phyloP scores from a whole-genome alignment of 2,113 vertebrate species.

The Salminus brasiliensis region DNA sequence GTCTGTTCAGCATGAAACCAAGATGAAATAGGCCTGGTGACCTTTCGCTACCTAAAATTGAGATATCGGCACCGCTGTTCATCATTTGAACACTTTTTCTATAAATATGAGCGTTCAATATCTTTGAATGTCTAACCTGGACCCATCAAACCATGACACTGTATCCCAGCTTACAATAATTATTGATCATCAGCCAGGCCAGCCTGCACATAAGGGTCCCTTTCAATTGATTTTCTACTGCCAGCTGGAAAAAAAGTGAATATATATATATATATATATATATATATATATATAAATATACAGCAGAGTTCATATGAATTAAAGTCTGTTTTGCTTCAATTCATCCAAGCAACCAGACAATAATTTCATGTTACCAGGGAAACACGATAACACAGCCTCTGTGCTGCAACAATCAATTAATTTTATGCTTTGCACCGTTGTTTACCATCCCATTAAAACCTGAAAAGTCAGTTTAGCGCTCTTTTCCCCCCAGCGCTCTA shows the following conservation, averaged over 20 bases:
- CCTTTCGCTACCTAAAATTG: slow-evolving; percentile 28
- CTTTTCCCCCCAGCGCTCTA: slow-evolving; percentile 41
- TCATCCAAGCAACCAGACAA: slow-evolving; percentile 86
- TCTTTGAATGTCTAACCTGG: slow-evolving; percentile 62
- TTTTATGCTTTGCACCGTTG: slow-evolving; percentile 78
- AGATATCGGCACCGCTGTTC: slow-evolving; percentile 41
- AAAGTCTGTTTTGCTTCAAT: slow-evolving; percentile 87
- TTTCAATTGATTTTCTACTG: slow-evolving; percentile 79
- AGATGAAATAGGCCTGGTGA: slow-evolving; percentile 23
- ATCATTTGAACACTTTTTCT: slow-evolving; percentile 55
- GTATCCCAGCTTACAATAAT: slow-evolving; percentile 70
- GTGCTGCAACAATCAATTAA: slow-evolving; percentile 91
- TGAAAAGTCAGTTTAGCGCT: slow-evolving; percentile 66
- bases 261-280: background rate
- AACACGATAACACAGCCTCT: slow-evolving; percentile 84
- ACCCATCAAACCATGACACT: slow-evolving; percentile 70
- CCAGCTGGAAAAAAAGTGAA: slow-evolving; percentile 69
- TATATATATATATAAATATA: slow-evolving; percentile 35
- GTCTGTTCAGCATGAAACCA: slow-evolving; percentile 40
- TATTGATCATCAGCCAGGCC: slow-evolving; percentile 78
- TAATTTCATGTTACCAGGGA: slow-evolving; percentile 84
- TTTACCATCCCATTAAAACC: slow-evolving; percentile 75
- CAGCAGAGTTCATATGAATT: slow-evolving; percentile 83
- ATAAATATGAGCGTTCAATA: slow-evolving; percentile 45
- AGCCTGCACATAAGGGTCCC: slow-evolving; percentile 72